phyloP scores from a whole-genome alignment of 1,140 invertebrate genomes.

The Thaumetopoea pityocampa region DNA sequence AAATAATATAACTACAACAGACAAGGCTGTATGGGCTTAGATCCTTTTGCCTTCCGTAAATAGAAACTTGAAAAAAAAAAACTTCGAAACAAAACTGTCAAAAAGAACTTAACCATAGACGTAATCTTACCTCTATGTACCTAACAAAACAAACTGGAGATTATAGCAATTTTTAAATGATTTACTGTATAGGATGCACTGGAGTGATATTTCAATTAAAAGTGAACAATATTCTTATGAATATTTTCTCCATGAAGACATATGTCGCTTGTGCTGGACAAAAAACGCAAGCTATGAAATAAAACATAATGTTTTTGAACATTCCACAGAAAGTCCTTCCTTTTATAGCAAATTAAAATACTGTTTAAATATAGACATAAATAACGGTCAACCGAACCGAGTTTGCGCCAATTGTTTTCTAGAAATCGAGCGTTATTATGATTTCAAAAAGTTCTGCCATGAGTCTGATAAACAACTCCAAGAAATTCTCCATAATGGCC shows the following conservation, averaged over 20 bases:
- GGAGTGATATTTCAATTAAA: constrained; percentile 14
- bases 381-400: constrained; percentile 27
- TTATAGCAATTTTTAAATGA: background rate
- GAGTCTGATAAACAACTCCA: constrained; percentile 39
- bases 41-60: no score
- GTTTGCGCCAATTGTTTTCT: constrained; percentile 38
- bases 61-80: no score
- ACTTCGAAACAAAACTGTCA: no score
- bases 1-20: no score
- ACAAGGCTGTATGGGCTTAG: no score
- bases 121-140: no score
- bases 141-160: constrained; percentile 4
- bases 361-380: constrained; percentile 46
- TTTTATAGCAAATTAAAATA: constrained; percentile 27
- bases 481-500: constrained; percentile 27
- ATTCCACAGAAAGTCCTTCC: constrained; percentile 8
- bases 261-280: constrained; percentile 53
- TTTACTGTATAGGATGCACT: constrained; percentile 15
- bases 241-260: constrained; percentile 49
- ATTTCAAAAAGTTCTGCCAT: constrained; percentile 44
- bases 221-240: constrained; percentile 39
- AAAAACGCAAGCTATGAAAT: constrained; percentile 34
- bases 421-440: constrained; percentile 40
- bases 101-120: no score
- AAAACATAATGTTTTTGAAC: constrained; percentile 9